Percentiles rank a stretch among this genome's conserved stretches.
phyloP scores from a whole-genome alignment of 2,113 vertebrate species.

The Nasalis larvatus region DNA sequence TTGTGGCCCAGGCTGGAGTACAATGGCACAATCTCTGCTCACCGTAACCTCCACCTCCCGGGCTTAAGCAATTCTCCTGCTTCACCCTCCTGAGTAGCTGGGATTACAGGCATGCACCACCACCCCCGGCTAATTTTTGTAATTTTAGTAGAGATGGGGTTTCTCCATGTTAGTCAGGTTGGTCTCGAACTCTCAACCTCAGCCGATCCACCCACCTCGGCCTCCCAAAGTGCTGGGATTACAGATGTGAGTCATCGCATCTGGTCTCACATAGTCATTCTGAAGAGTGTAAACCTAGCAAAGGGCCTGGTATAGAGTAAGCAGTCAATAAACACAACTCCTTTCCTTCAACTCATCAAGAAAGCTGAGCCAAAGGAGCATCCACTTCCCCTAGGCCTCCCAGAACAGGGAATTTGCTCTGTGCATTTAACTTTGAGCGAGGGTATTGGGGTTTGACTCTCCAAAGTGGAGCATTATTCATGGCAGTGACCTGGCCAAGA shows the following conservation, averaged over 20 bases:
- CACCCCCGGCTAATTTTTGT: too few species aligned
- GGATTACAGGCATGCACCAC: too few species aligned
- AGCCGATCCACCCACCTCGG: rapidly evolving
- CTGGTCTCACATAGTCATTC: rapidly evolving
- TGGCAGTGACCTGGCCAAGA: rapidly evolving
- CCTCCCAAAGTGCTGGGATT: too few species aligned
- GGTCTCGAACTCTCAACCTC: too few species aligned
- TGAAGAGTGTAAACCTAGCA: not conserved
- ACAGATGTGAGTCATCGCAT: too few species aligned
- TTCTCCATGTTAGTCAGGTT: too few species aligned
- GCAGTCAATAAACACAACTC: rapidly evolving
- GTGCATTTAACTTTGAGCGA: not conserved
- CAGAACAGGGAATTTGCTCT: not conserved
- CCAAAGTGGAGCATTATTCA: not conserved
- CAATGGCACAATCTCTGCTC: too few species aligned
- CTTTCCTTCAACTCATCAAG: not conserved
- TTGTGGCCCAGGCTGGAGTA: too few species aligned
- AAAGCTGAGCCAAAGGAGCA: not conserved
- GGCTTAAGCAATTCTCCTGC: too few species aligned
- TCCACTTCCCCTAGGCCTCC: not conserved
- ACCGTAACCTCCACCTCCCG: too few species aligned
- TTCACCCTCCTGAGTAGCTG: too few species aligned
- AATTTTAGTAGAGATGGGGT: too few species aligned
- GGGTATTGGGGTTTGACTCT: rapidly evolving
- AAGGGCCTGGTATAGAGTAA: not conserved